Percentiles rank a stretch among this genome's conserved stretches.
Evolutionary conservation across 2,797 vertebrate species (phyloP).

Genomic region (Bradypus variegatus): DNA sequence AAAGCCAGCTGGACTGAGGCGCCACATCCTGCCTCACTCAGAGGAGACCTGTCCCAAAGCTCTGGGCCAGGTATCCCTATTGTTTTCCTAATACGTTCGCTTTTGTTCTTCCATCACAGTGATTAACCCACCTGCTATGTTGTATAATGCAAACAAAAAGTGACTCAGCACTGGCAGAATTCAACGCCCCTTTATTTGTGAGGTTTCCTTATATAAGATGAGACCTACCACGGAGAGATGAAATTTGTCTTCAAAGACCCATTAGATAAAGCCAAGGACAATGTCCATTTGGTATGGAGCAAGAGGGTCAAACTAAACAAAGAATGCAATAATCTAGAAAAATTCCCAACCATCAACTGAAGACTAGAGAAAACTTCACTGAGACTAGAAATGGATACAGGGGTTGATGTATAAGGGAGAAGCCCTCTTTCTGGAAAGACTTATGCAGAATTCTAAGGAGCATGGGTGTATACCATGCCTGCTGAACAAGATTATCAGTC

Average conservation of each 20-base stretch:
- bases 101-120: fast-evolving
- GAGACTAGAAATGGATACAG: background rate
- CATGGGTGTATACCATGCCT: fast-evolving
- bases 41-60: background rate
- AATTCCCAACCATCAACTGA: background rate
- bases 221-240: background rate
- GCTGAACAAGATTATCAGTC: background rate
- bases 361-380: too few species aligned
- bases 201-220: fast-evolving
- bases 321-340: background rate
- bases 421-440: fast-evolving
- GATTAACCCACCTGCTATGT: fast-evolving
- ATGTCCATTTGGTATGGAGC: background rate
- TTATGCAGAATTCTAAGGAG: background rate
- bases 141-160: background rate
- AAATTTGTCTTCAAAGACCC: background rate
- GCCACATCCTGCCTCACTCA: fast-evolving
- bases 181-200: fast-evolving
- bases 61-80: fast-evolving
- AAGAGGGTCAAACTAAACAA: background rate
- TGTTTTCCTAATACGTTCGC: fast-evolving
- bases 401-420: background rate
- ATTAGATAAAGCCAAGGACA: background rate
- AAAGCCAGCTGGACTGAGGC: background rate
- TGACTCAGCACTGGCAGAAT: background rate